Evolutionary conservation across 1,140 invertebrate species (phyloP), one percentile per base, ranked within the genome.

Genomic region (Apis mellifera): DNA sequence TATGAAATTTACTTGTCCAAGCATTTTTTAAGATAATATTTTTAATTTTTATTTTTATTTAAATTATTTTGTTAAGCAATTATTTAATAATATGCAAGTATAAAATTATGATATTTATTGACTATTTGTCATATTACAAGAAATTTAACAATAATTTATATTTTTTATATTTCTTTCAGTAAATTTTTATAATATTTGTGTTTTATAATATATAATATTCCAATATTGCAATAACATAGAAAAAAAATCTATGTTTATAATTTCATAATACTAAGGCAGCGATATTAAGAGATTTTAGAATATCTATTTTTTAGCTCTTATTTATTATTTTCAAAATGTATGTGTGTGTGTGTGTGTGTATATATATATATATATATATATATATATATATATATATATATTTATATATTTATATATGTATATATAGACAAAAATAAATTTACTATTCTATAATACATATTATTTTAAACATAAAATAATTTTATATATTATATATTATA

Each of bases 71-170:
- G 50, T 59, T 17, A 82, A 84, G 55, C 72, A 57, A 82, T 68
- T 48, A 52, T 83, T 70, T 55, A 65, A 62, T 72, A 86, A 64
- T 55, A 55, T 78, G 52, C 62, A 60, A 73, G 32, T 74, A 73
- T 80, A 81, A 78, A 78, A 83, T 78, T 76, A 71, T 82, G 11
- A 64, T 68, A 26, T 83, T 74, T 86, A 83, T 68, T 84, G 70
- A 86, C 66, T 71, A 71, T 59, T 85, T 48, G 21, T 74, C 26
- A 69, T 19, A 77, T 75, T 86, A 23, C 32, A 85, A 86, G 57
- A 50, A 82, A 82, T 77, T 60, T 77, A 77, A 82, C 80, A 82
- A 69, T 69, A 82, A 50, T 21, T 69, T 19, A 50, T 68, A 68
- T 13, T 32, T 81, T 26, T 48, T 59, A 62, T 52, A 77, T 15